Evolutionary conservation across 2,888 invertebrate species (phyloP).

Genomic region (Eilema caniola): DNA sequence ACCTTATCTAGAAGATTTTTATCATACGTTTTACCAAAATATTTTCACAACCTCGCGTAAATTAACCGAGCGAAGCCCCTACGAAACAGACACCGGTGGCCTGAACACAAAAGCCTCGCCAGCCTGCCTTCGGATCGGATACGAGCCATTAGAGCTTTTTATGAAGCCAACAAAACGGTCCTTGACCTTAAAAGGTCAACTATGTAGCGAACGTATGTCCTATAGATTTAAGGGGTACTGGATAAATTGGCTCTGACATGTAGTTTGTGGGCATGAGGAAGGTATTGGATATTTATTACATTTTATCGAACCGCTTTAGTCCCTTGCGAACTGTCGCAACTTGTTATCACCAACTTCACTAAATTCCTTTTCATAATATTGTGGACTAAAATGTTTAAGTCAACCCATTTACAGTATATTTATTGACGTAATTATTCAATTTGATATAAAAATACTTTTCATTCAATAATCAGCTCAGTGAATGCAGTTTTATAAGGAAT

Average conservation of each 20-base stretch:
- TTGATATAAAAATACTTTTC: no score
- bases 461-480: no score
- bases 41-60: neutral
- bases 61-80: neutral
- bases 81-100: constrained; percentile 24
- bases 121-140: constrained; percentile 36
- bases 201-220: constrained; percentile 12
- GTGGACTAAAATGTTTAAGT: no score
- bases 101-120: constrained; percentile 34
- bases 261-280: constrained; percentile 4
- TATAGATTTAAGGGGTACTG: constrained; percentile 13
- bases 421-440: no score
- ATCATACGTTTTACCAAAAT: neutral
- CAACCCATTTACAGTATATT: no score
- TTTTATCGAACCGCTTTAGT: neutral
- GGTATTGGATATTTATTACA: constrained; percentile 1
- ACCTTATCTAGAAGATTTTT: neutral
- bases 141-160: constrained; percentile 47
- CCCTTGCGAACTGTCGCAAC: neutral
- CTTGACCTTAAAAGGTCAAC: constrained; percentile 38
- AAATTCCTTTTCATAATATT: no score
- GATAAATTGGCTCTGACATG: constrained; percentile 20
- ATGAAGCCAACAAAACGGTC: constrained; percentile 38
- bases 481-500: no score
- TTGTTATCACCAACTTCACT: neutral